Conservation (phyloP, 1,140 invertebrate genomes). For the Drosophila pandora region DNA sequence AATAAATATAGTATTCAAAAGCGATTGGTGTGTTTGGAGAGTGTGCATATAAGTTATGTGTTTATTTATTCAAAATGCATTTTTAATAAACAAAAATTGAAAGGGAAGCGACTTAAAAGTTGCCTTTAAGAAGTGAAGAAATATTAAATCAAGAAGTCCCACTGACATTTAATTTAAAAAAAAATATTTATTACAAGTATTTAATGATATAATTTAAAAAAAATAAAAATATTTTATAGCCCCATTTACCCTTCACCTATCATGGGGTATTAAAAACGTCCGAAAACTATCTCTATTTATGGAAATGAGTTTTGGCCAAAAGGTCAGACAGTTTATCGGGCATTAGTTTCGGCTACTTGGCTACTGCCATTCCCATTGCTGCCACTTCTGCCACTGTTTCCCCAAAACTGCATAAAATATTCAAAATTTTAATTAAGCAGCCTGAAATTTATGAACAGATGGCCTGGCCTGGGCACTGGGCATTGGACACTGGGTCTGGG, state of each 20-base stretch:
- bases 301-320: slow-evolving; percentile 45
- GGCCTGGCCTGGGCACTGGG: slow-evolving; percentile 1
- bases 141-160: too few species aligned
- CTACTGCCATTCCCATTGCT: slow-evolving; percentile 41
- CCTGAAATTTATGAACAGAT: slow-evolving; percentile 52
- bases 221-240: background rate
- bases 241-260: background rate
- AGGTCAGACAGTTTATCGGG: slow-evolving; percentile 53
- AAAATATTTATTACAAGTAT: background rate
- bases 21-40: background rate
- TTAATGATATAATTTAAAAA: too few species aligned
- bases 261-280: background rate
- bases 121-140: background rate
- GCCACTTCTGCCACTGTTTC: background rate
- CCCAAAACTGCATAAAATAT: slow-evolving; percentile 44
- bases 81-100: slow-evolving; percentile 10
- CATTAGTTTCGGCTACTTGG: slow-evolving; percentile 51
- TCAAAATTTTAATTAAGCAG: slow-evolving; percentile 53
- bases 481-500: too few species aligned
- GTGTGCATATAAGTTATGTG: slow-evolving; percentile 33
- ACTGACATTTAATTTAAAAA: slow-evolving; percentile 27
- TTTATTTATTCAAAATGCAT: slow-evolving; percentile 40
- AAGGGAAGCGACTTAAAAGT: background rate
- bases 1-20: background rate
- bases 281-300: slow-evolving; percentile 14